Base-by-base conservation (phyloP, 2,113 vertebrate species). In the Limanda limanda region DNA sequence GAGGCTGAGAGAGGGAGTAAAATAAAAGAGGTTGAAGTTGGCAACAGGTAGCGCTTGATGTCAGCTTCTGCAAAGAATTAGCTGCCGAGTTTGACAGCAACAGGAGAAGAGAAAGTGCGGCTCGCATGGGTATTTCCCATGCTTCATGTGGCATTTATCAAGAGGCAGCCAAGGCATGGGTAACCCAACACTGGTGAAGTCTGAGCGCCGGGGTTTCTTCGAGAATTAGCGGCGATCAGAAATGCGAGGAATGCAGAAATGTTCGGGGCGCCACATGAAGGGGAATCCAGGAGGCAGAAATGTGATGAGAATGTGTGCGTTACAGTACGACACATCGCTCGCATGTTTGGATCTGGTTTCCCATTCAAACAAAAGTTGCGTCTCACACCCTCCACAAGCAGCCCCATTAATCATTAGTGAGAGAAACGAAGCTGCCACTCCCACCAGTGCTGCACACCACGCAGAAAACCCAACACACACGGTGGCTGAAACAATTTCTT, bases 241-340 rank as follows among this genome's bases (percentile, higher is more conserved):
- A 90, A 89, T 82, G 61, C 24, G 51, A 85, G 82, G 92, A 94
- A 93, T 92, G 91, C 78, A 74, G 86, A 74, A 79, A 70, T 88
- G 81, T 88, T 78, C 71, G 47, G 61, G 5, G 69, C 62, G 40
- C 54, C 57, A 69, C 87, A 37, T n/a, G 58, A 68, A 73, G 77
- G 77, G 68, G 58, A 60, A 82, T 83, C 69, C 37, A 75, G 25
- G 31, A 84, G 55, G 77, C 45, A 54, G 78, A 73, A 55, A 64
- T 60, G 42, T 45, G 78, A 73, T 79, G 59, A 31, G 64, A 76
- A 78, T 13, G 64, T 86, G 48, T 55, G 65, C 63, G 73, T 67
- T 75, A 57, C 64, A 70, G 60, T 55, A 4, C 55, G 78, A 47
- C 69, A 23, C 25, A 10, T 11, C 5, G 17, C 18, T 9, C 6